Conservation (phyloP, 2,113 vertebrate genomes). For the Dicerorhinus sumatrensis region DNA sequence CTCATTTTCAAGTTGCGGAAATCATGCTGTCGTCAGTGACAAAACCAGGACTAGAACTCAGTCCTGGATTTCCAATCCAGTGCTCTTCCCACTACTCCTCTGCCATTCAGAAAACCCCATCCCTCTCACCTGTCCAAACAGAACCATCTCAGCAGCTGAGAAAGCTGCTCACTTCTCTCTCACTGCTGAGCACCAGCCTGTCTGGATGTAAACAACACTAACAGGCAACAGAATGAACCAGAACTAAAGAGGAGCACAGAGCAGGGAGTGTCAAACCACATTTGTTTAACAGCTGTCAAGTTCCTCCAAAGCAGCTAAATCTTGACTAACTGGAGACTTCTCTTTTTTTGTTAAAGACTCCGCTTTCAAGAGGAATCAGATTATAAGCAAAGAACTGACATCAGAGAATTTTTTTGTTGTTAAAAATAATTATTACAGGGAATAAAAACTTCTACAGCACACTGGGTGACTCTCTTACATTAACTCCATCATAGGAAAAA, state of each 20-base stretch:
- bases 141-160: neutral
- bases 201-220: neutral
- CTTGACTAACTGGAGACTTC: conserved; percentile 49
- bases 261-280: neutral
- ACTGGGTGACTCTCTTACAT: neutral
- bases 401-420: neutral
- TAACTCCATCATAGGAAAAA: neutral
- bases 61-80: neutral
- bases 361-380: conserved; percentile 44
- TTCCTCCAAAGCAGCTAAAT: conserved; percentile 41
- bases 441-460: neutral
- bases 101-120: neutral
- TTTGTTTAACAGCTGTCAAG: conserved; percentile 17
- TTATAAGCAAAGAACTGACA: conserved; percentile 3
- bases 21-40: neutral
- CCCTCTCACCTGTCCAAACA: neutral
- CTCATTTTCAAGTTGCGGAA: neutral
- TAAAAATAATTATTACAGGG: neutral
- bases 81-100: neutral
- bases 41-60: neutral
- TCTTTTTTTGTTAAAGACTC: neutral
- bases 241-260: neutral
- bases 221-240: neutral
- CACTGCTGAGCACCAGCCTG: neutral
- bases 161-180: neutral